Evolutionary conservation across 2,888 invertebrate genomes (phyloP).

Genomic region (Drosophila algonquin): DNA sequence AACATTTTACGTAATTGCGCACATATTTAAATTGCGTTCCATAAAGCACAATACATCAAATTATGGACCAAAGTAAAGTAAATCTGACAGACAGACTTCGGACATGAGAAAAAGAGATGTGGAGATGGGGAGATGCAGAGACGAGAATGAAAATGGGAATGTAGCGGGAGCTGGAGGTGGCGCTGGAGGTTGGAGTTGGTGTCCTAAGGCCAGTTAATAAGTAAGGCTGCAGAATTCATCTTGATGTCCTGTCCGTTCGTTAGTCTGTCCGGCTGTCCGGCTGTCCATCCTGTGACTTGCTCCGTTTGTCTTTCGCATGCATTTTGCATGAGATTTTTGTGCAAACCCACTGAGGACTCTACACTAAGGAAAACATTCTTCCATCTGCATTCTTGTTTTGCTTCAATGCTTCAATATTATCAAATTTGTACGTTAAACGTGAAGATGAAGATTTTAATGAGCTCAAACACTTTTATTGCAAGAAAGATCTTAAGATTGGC

Average conservation of each 20-base stretch:
- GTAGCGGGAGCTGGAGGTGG: not conserved
- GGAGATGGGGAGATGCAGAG: too few species aligned
- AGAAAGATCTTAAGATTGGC: too few species aligned
- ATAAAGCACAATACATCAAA: conserved; percentile 67
- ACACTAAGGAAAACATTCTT: conserved; percentile 26
- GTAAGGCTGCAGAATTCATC: conserved; percentile 34
- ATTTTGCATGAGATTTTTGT: conserved; percentile 69
- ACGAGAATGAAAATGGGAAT: not conserved
- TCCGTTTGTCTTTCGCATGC: conserved; percentile 35
- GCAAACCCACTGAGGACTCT: not conserved
- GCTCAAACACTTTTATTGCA: too few species aligned
- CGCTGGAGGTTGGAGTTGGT: not conserved
- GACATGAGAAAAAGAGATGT: not conserved
- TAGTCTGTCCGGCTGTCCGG: conserved; percentile 1
- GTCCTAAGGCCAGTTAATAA: conserved; percentile 45
- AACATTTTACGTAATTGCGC: conserved; percentile 75
- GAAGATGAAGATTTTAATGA: too few species aligned
- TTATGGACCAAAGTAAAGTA: conserved; percentile 63
- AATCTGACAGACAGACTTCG: conserved; percentile 35
- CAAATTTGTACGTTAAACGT: too few species aligned
- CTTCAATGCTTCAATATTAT: too few species aligned
- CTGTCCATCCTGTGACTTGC: not conserved
- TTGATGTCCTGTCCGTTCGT: conserved; percentile 1
- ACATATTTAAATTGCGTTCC: conserved; percentile 74
- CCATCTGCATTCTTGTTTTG: not conserved